Evolutionary conservation across 2,888 invertebrate species (phyloP).

Genomic region (Galerucella nymphaeae): DNA sequence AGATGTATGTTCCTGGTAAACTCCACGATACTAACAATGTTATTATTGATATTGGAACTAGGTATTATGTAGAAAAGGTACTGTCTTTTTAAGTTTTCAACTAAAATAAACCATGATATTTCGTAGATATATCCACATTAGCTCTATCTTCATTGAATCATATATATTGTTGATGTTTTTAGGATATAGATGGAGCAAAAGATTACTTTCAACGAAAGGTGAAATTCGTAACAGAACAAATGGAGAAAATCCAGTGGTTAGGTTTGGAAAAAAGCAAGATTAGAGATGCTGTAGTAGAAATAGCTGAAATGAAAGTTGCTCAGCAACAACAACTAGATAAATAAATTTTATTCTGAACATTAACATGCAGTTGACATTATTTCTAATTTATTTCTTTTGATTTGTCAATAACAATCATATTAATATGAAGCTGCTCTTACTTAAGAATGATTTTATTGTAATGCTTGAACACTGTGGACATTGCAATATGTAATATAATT

Average conservation of each 20-base stretch:
- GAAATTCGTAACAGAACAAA: conserved; percentile 91
- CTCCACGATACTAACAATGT: conserved; percentile 87
- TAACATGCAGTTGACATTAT: neutral
- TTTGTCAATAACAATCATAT: neutral
- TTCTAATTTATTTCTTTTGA: neutral
- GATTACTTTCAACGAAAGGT: conserved; percentile 94
- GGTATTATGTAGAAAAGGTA: conserved; percentile 95
- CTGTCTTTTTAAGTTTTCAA: conserved; percentile 24
- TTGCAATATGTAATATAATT: conserved; percentile 1
- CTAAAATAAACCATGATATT: no score
- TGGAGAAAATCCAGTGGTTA: conserved; percentile 89
- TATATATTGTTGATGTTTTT: conserved; percentile 26
- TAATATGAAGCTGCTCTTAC: no score
- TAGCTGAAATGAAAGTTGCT: conserved; percentile 80
- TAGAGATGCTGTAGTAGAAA: conserved; percentile 80
- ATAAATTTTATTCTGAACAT: neutral
- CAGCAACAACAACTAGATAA: conserved; percentile 58
- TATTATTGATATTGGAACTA: conserved; percentile 95
- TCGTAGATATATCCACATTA: no score
- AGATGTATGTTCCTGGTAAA: conserved; percentile 95
- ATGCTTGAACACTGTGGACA: neutral
- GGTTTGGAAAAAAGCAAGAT: conserved; percentile 87
- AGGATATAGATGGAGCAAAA: conserved; percentile 84
- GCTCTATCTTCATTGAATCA: no score
- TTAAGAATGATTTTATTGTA: neutral